Base-by-base conservation (phyloP, 2,797 vertebrate species). In the Cebuella pygmaea region DNA sequence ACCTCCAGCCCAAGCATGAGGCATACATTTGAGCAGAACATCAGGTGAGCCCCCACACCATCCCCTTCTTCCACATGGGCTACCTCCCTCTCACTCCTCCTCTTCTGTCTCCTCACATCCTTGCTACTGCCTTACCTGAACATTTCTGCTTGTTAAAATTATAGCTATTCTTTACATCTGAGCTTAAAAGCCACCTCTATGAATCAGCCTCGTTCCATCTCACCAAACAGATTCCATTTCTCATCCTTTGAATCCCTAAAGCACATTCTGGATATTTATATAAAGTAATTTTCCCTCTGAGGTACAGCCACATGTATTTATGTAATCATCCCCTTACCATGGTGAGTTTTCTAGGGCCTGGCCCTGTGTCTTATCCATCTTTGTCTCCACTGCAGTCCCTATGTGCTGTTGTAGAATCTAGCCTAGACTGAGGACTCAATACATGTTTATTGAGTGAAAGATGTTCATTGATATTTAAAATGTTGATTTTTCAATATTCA, bases 401-500 rank as follows among this genome's bases (percentile, higher is more conserved):
- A n/a, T 41, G 30, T 4, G 46, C 39, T 26, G 12, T 13, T 57
- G 33, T 19, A 74, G n/a, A 4, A n/a, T 36, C 44, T 67, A 59
- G 10, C 15, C 26, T 70, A 39, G 13, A 80, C 2, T 78, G 55
- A 88, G n/a, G 57, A 20, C 30, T 91, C 79, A 14, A 22, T 50
- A 75, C 7, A 11, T 46, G 10, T 27, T 72, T 80, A 82, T 70
- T 81, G 81, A 90, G 41, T 81, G 41, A 79, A 83, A 55, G 55
- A 61, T 4, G 0, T 81, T 55, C 39, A 36, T 27, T 57, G 55
- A 39, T 41, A 46, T 48, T 80, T 33, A 64, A 64, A n/a, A 39
- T 26, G 61, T 52, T 80, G 86, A 33, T 90, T 88, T 90, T 78
- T 12, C 89, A 88, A 55, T 70, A 76, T 36, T 61, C 48, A 70